Percentiles rank a stretch among this genome's conserved stretches.
phyloP scores from a whole-genome alignment of 2,797 vertebrate genomes.

The Netta rufina region DNA sequence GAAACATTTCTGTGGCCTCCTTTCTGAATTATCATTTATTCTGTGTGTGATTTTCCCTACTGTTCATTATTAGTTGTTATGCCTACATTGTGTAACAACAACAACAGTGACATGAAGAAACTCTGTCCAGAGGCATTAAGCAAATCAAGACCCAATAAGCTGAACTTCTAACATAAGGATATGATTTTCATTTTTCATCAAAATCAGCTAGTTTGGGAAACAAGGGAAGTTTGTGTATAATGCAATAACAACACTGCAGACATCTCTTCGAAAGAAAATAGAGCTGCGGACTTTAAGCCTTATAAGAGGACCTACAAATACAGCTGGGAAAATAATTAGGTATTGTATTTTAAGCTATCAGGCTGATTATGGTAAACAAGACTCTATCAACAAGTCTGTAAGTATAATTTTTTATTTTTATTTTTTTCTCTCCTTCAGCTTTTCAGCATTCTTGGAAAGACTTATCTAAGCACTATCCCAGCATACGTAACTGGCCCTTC shows the following conservation, averaged over 20 bases:
- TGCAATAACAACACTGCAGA: neutral
- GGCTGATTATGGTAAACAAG: neutral
- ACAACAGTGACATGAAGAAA: constrained; percentile 21
- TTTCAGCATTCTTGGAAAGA: constrained; percentile 33
- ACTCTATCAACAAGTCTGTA: neutral
- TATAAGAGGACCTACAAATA: neutral
- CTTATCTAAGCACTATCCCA: constrained; percentile 8
- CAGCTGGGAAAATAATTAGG: neutral
- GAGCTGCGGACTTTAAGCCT: neutral
- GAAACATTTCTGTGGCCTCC: neutral
- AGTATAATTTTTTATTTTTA: neutral
- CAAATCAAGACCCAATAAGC: constrained; percentile 15
- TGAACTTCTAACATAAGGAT: constrained; percentile 40
- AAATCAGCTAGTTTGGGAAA: constrained; percentile 37
- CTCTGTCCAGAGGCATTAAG: neutral
- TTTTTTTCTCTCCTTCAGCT: neutral
- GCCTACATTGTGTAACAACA: constrained; percentile 39
- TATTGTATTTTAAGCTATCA: neutral
- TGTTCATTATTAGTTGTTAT: constrained; percentile 27
- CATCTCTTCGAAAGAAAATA: neutral
- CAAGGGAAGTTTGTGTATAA: neutral
- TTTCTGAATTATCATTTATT: constrained; percentile 8
- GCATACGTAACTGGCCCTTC: neutral
- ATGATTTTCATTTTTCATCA: constrained; percentile 44
- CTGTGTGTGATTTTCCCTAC: neutral